Evolutionary conservation across 2,113 vertebrate genomes (phyloP), one percentile per base, ranked within the genome.

Genomic region (Collichthys lucidus): DNA sequence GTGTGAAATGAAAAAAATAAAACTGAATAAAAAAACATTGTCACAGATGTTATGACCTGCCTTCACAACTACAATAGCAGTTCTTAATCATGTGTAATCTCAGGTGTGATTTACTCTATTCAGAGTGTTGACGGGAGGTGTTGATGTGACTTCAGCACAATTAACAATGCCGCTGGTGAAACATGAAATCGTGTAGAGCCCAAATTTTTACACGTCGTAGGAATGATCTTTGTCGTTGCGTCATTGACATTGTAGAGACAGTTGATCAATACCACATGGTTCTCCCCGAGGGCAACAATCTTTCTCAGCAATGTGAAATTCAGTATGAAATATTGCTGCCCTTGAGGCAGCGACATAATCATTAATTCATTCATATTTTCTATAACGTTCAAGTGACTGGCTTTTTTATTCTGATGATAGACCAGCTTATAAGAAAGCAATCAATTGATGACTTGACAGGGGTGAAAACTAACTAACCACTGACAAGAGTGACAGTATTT

Each of bases 331-430:
- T 20, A 79, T n/a, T 35, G 20, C 29, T 61, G 50, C 46, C 71
- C 77, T 82, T 74, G 17, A 71, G 5, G 26, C 15, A 12, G 50
- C 31, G 56, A 69, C 29, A 11, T 15, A 57, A 74, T 44, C 6
- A 31, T 42, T 40, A 9, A 40, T 40, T 40, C 35, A 40, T 40
- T 40, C 8, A 40, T 40, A 40, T 55, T 67, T 69, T 71, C 64
- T 67, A 15, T n/a, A 73, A 67, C 42, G 31, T 64, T 49, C 35
- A 4, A 42, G 6, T 66, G 52, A 35, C 29, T 62, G 40, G 19
- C 15, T 46, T 31, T 15, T 84, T 80, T 29, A 80, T 80, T 40
- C 61, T 75, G 14, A 72, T 78, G 53, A 75, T 11, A 74, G 42
- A 76, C 12, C 50, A 46, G 19, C 57, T 56, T 44, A 68, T n/a